Base-by-base conservation (phyloP, 2,888 invertebrate species). In the Dermolepida albohirtum region DNA sequence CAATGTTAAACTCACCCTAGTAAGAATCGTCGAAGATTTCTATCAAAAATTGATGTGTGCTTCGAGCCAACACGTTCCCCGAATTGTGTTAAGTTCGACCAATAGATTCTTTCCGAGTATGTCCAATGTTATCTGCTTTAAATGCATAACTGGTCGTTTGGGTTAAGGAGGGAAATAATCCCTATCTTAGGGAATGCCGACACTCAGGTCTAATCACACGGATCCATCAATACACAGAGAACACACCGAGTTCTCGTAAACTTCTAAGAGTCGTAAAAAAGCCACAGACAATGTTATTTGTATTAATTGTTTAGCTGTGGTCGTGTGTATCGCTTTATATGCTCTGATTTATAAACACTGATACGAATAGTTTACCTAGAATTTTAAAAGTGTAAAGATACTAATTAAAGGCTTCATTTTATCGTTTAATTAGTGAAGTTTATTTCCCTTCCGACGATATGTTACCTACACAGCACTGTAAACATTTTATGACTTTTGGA, bases 21-120 rank as follows among this genome's bases (percentile, higher is more conserved):
- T 71, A 74, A 75, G 74, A 76, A 74, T 75, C 75, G 73, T 74
- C 64, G 69, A 76, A 77, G 77, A 77, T 77, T 77, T 74, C 76
- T 76, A 76, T 77, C 77, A 76, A 75, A 74, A 76, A 75, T 76
- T 77, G 77, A 77, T 76, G 77, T 74, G 74, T 71, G 71, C 74
- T 74, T 72, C 72, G 70, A 69, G 65, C 72, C 73, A 75, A 76
- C 75, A 75, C 75, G 74, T 74, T 73, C 74, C 68, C 69, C 70
- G 74, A 72, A 74, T 75, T 74, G 75, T 74, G 67, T 73, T 74
- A 71, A 62, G 67, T 64, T 64, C 65, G 57, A 39, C 73, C 75
- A 72, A 64, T 40, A 43, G 54, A 47, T 62, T 68, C 63, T 39
- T 64, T 50, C 8, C 12, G 41, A 14, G n/a, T 54, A 14, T n/a